phyloP scores from a whole-genome alignment of 2,113 vertebrate species.

The Erythrocercus mccallii region DNA sequence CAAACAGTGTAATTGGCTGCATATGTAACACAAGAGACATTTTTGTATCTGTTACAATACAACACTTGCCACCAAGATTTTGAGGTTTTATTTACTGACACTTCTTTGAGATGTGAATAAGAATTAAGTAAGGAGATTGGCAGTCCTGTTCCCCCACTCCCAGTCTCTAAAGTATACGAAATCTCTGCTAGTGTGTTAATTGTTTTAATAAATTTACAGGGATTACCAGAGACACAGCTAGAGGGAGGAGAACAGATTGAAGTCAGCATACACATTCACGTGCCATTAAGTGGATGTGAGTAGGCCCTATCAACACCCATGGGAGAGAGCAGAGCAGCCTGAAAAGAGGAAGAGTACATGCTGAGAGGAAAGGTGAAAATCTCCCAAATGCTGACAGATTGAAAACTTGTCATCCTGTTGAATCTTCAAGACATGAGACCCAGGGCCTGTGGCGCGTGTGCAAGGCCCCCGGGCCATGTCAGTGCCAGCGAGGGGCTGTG shows the following conservation, averaged over 20 bases:
- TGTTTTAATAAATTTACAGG: not conserved
- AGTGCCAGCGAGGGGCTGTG: fast-evolving
- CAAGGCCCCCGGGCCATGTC: too few species aligned
- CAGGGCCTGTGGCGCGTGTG: fast-evolving
- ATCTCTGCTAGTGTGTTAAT: not conserved
- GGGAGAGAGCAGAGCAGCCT: not conserved
- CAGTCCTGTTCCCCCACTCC: not conserved
- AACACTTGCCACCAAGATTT: not conserved
- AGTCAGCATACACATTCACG: not conserved
- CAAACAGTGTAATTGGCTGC: not conserved
- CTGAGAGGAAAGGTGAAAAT: not conserved
- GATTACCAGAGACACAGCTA: not conserved
- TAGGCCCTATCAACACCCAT: not conserved
- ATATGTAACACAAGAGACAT: not conserved
- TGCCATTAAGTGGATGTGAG: not conserved
- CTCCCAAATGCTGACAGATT: not conserved
- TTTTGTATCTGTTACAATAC: not conserved
- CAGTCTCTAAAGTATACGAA: not conserved
- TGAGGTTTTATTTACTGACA: not conserved
- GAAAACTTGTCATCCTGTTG: not conserved
- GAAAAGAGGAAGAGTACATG: not conserved
- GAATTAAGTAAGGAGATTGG: not conserved
- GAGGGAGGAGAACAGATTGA: not conserved
- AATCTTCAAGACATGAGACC: not conserved
- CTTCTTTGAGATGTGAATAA: not conserved